phyloP scores from a whole-genome alignment of 2,888 invertebrate genomes.

The Spilarctia lutea region DNA sequence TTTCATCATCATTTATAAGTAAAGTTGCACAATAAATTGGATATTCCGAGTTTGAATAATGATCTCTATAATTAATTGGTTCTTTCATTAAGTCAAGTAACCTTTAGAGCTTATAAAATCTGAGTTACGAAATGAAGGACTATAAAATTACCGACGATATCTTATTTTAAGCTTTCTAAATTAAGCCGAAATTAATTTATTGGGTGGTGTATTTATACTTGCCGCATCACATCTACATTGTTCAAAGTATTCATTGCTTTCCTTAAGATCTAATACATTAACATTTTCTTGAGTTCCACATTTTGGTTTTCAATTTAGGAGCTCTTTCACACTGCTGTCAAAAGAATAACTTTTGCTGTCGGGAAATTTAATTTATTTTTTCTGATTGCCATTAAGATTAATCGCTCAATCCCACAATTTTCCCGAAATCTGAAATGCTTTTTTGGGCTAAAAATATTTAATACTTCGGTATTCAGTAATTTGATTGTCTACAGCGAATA shows the following conservation, averaged over 20 bases:
- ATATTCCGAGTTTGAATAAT: conserved; percentile 38
- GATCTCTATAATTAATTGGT: conserved; percentile 39
- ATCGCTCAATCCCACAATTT: background rate
- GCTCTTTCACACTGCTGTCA: background rate
- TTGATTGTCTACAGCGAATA: background rate
- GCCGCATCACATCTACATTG: background rate
- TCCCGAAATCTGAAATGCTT: background rate
- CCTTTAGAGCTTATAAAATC: conserved; percentile 11
- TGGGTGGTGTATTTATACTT: background rate
- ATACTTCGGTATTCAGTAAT: background rate
- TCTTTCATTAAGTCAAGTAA: conserved; percentile 33
- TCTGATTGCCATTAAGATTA: background rate
- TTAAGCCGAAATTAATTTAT: background rate
- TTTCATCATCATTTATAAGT: conserved; percentile 15
- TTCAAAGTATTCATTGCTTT: background rate
- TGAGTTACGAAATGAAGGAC: background rate
- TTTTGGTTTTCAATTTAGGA: background rate
- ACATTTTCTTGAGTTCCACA: background rate
- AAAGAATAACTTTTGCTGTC: background rate
- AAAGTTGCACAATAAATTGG: conserved; percentile 26
- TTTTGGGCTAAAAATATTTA: background rate
- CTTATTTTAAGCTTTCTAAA: conserved; percentile 9
- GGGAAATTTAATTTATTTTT: background rate
- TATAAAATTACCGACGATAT: background rate
- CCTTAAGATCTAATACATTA: background rate